Evolutionary conservation across 2,797 vertebrate species (phyloP), one percentile per base, ranked within the genome.

Genomic region (Psittacula derbiana): DNA sequence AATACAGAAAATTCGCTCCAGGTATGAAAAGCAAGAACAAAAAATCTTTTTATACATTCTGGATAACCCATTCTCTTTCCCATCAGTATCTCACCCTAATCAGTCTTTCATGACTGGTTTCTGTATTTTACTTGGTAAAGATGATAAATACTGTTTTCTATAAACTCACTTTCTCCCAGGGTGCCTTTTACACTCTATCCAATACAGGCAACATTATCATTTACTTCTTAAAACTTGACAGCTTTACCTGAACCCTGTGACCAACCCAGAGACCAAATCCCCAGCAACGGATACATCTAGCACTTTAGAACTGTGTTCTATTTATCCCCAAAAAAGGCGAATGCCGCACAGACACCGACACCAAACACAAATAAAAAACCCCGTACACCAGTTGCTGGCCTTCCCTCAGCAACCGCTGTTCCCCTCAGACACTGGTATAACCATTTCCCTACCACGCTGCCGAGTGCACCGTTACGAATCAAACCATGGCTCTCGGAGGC

Each of bases 271-370:
- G 6, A 28, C 12, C 28, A 61, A 13, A 67, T 3, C 12, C 38
- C 38, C 50, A 89, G 28, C 17, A 44, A 62, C 4, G 30, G 5
- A 6, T 0, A 1, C 6, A 2, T 2, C 3, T 2, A 55, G 21
- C 10, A 11, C 8, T 25, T 2, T 0, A 47, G 16, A 75, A 27
- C 41, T 1, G 4, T 20, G 11, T 3, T 36, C 41, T 19, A 1
- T 38, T 75, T 44, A 78, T 20, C 36, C 31, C 4, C 1, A 74
- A 40, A 11, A 47, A 72, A 85, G 23, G 28, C 0, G 0, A 84
- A 58, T 5, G 3, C 17, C 19, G 24, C 47, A 30, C 14, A 16
- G 28, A 5, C n/a, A 13, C 8, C 2, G 31, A 17, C 49, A 28
- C 28, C 58, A 20, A 20, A n/a, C 44, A 31, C 12, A 43, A 49